phyloP scores from a whole-genome alignment of 2,888 invertebrate genomes.

The Epicampocera succincta region DNA sequence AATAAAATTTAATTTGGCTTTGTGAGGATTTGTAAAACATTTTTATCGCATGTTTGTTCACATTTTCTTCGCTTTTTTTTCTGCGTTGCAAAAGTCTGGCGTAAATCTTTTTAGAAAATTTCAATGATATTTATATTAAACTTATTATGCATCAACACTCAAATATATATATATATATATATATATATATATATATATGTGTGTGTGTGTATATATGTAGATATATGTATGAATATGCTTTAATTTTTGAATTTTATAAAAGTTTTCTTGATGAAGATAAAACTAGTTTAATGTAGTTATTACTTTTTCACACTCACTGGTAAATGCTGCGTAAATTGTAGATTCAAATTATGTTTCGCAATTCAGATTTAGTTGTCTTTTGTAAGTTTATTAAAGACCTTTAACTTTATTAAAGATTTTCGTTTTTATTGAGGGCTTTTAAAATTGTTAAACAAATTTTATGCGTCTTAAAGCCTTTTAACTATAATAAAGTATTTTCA shows the following conservation, averaged over 20 bases:
- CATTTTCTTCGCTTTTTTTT: not conserved
- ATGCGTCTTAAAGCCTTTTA: too few species aligned
- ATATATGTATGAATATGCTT: not conserved
- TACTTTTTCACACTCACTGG: not conserved
- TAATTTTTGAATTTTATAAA: too few species aligned
- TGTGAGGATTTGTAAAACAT: constrained; percentile 54
- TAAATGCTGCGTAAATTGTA: not conserved
- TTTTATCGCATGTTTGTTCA: constrained; percentile 46
- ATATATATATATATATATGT: not conserved
- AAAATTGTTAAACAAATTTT: too few species aligned
- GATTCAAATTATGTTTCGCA: too few species aligned
- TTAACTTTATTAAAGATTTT: too few species aligned
- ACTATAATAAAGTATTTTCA: too few species aligned
- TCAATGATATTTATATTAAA: constrained; percentile 26
- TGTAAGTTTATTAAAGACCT: too few species aligned
- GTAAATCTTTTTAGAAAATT: constrained; percentile 36
- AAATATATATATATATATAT: not conserved
- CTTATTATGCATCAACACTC: constrained; percentile 23
- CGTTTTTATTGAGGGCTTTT: too few species aligned
- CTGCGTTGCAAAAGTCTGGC: constrained; percentile 29
- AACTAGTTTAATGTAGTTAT: constrained; percentile 26
- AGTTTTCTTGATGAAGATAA: not conserved
- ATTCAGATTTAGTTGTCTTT: too few species aligned
- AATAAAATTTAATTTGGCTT: constrained; percentile 60
- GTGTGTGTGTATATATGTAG: constrained; percentile 7